phyloP scores from a whole-genome alignment of 2,797 vertebrate species.

The Peromyscus attwateri region DNA sequence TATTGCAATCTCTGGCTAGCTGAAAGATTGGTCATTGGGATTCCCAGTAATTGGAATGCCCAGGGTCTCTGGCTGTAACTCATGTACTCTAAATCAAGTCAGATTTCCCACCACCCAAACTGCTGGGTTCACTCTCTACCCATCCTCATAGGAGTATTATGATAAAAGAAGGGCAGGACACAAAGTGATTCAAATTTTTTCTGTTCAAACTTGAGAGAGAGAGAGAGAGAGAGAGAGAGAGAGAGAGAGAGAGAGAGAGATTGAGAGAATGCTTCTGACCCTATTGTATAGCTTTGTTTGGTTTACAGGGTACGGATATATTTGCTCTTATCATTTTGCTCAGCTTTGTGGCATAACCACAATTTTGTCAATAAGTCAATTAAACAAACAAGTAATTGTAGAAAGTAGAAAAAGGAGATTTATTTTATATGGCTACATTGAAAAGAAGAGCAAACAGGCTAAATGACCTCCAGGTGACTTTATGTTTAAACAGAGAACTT shows the following conservation, averaged over 20 bases:
- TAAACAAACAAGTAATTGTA: neutral
- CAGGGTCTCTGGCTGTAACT: neutral
- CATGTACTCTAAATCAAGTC: neutral
- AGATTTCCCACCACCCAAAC: neutral
- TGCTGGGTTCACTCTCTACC: neutral
- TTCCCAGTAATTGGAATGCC: neutral
- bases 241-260: neutral
- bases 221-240: neutral
- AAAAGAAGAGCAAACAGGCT: neutral
- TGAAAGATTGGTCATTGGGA: neutral
- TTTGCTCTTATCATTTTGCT: conserved; percentile 10
- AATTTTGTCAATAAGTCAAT: neutral
- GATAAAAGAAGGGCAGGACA: neutral
- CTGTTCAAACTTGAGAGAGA: neutral
- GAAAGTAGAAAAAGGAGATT: neutral
- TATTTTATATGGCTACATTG: neutral
- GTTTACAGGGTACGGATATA: neutral
- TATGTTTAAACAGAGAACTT: neutral
- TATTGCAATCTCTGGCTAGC: neutral
- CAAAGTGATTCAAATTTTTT: neutral
- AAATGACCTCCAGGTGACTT: neutral
- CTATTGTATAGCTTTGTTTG: neutral
- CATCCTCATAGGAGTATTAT: fast-evolving
- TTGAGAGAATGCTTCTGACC: neutral
- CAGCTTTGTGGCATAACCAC: neutral